Evolutionary conservation across 2,797 vertebrate genomes (phyloP).

Genomic region (Microchirus variegatus): DNA sequence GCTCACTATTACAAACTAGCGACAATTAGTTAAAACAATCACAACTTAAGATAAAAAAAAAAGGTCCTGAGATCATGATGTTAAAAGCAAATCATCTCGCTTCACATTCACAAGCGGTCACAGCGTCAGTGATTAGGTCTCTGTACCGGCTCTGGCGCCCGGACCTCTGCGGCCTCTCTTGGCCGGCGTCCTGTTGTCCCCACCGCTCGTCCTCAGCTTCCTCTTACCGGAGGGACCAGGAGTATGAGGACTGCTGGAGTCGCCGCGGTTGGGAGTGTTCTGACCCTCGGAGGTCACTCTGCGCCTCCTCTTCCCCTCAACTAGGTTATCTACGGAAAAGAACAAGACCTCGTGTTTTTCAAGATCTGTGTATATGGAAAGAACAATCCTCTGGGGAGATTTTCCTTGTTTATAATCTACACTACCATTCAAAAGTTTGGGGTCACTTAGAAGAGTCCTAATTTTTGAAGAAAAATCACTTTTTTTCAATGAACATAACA

Average conservation of each 20-base stretch:
- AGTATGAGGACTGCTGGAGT: slow-evolving; percentile 82
- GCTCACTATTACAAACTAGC: too few relatives aligned
- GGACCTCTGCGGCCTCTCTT: slow-evolving; percentile 90
- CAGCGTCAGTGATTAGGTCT: slow-evolving; percentile 18
- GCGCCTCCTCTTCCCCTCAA: slow-evolving; percentile 94
- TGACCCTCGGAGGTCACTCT: slow-evolving; percentile 77
- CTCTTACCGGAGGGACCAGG: slow-evolving; percentile 86
- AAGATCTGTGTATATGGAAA: not conserved
- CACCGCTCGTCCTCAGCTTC: slow-evolving; percentile 81
- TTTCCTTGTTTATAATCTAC: too few relatives aligned
- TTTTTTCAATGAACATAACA: too few relatives aligned
- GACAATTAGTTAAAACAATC: not conserved
- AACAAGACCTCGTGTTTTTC: too few relatives aligned
- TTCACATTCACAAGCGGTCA: not conserved
- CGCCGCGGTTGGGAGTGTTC: slow-evolving; percentile 53
- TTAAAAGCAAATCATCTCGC: not conserved
- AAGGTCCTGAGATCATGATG: not conserved
- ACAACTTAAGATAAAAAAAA: not conserved
- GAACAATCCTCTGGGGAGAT: not conserved
- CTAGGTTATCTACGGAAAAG: slow-evolving; percentile 88
- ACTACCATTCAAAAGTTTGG: too few relatives aligned
- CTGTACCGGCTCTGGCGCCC: slow-evolving; percentile 83
- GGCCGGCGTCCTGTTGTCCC: slow-evolving; percentile 83
- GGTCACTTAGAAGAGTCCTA: too few relatives aligned
- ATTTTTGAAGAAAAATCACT: too few relatives aligned